Base-by-base conservation (phyloP, 2,113 vertebrate genomes). In the Actenoides lindsayi region DNA sequence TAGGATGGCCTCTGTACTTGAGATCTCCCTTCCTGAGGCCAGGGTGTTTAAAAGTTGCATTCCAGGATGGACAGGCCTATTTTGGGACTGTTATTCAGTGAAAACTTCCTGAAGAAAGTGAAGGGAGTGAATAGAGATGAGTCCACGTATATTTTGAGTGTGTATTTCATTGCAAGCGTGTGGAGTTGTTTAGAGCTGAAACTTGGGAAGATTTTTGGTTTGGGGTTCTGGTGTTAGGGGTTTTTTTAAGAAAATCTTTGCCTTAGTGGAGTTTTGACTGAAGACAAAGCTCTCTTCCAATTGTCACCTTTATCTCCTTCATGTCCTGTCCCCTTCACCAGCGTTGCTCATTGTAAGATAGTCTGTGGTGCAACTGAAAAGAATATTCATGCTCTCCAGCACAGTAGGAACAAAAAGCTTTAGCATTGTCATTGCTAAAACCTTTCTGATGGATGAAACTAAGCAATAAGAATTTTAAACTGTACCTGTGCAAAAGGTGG, bases 51-150 rank as follows among this genome's bases (percentile, higher is more conserved):
- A 96, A 96, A 87, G 44, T 93, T 95, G 70, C 93, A 90, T 96
- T 97, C 95, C 96, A 96, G 92, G 94, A 95, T 89, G 77, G 76
- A 68, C 89, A 93, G 94, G 84, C 88, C 94, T 96, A 75, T 97
- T 97, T 97, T 96, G 93, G 93, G 95, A 92, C 67, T 82, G 89
- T 88, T 95, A 83, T 60, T 95, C 92, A 90, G 84, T 83, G 86
- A 97, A 97, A 94, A 80, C 42, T 95, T 95, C 89, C 53, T 56
- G 73, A 94, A 93, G 63, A 83, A 95, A 83, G 54, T 54, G 21
- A 46, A 67, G 44, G 17, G 37, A 77, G 14, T 54, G 78, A 93
- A 54, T 37, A 76, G 56, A 94, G 73, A 87, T 16, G 8, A 73
- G 44, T 42, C 24, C 35, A 2, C 25, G 21, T 24, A 51, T 73